phyloP scores from a whole-genome alignment of 2,888 invertebrate genomes.

The Dendrolimus houi region DNA sequence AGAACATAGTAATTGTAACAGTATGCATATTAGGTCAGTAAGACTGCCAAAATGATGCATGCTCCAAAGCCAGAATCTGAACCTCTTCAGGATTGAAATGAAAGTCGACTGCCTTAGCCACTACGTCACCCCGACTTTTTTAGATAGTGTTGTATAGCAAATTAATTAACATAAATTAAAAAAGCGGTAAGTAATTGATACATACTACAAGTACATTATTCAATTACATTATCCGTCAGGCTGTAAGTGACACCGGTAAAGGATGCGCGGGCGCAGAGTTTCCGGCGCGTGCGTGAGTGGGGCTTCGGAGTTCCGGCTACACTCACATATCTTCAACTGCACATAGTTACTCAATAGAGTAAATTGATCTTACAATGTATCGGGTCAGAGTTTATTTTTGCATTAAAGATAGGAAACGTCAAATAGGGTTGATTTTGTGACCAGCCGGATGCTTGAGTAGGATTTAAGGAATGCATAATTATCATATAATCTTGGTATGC shows the following conservation, averaged over 20 bases:
- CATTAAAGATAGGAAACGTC: neutral
- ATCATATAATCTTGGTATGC: too few species aligned
- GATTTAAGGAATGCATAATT: conserved; percentile 17
- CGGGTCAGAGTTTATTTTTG: neutral
- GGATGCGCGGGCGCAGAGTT: conserved; percentile 62
- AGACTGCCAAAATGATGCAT: too few species aligned
- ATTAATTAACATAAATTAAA: conserved; percentile 4
- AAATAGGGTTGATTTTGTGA: conserved; percentile 2
- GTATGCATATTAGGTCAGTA: too few species aligned
- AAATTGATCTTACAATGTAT: too few species aligned
- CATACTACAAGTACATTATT: conserved; percentile 43
- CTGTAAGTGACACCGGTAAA: conserved; percentile 50
- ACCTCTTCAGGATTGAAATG: too few species aligned
- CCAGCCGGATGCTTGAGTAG: conserved; percentile 32
- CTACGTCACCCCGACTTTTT: too few species aligned
- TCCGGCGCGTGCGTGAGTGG: conserved; percentile 69
- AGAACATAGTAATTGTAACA: too few species aligned
- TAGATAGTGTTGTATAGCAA: too few species aligned
- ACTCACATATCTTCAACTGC: conserved; percentile 4
- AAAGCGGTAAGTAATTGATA: conserved; percentile 34
- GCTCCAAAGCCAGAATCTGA: too few species aligned
- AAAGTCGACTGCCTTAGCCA: too few species aligned
- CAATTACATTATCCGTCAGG: conserved; percentile 35
- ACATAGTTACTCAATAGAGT: too few species aligned
- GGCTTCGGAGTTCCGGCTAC: conserved; percentile 65